A percentile compares a stretch with the other conserved stretches of the same genome.
Evolutionary conservation across 2,113 vertebrate genomes (phyloP).

Genomic region (Vulpes lagopus): DNA sequence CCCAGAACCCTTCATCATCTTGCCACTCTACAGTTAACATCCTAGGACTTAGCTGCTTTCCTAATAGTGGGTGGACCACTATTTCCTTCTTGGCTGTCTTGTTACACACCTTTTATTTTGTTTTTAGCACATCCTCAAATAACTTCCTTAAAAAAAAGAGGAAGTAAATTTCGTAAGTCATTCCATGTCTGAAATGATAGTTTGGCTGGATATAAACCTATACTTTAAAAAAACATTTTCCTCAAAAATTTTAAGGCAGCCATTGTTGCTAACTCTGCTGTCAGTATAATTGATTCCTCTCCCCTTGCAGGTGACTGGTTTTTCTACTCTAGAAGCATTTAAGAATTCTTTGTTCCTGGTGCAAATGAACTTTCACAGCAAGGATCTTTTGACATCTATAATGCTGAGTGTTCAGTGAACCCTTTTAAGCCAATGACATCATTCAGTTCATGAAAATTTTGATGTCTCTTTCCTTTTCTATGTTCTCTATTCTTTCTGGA

Average conservation of each 20-base stretch:
- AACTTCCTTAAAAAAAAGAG: not conserved
- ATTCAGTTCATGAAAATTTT: not conserved
- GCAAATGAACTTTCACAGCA: not conserved
- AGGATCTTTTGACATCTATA: not conserved
- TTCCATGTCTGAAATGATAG: not conserved
- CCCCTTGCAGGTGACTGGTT: not conserved
- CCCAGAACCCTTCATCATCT: not conserved
- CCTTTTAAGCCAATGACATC: constrained; percentile 15
- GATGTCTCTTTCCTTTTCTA: not conserved
- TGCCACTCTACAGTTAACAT: not conserved
- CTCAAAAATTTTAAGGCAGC: constrained; percentile 15
- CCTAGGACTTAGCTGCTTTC: not conserved
- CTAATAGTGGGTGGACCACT: not conserved
- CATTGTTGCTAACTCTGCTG: not conserved
- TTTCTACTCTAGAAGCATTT: not conserved
- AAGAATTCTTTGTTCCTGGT: not conserved
- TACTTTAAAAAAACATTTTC: constrained; percentile 13
- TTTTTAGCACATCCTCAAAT: not conserved
- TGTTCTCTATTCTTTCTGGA: not conserved
- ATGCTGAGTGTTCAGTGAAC: not conserved
- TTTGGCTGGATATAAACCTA: not conserved
- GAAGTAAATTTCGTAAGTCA: not conserved
- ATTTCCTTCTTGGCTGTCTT: not conserved
- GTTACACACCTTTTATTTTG: not conserved
- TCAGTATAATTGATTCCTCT: not conserved